Base-by-base conservation (phyloP, 53 echinoderm and acorn worm species). In the Antedon mediterranea region DNA sequence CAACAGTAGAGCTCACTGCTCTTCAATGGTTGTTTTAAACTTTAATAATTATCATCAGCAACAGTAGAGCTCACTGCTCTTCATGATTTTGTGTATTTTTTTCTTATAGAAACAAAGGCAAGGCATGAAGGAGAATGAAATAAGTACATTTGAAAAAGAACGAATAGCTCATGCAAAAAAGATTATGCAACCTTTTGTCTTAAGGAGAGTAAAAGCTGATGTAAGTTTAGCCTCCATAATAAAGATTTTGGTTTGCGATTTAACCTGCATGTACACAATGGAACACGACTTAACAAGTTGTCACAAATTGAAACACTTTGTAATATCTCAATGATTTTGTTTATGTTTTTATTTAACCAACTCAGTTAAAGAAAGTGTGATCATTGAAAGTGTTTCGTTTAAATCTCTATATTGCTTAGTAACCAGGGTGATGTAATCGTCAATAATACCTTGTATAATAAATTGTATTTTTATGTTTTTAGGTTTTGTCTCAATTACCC, bases 151-250 rank as follows among this genome's bases (percentile, higher is more conserved):
- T 83, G 88, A 87, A 33, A 84, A 82, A 75, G 92, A 90, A 26
- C 77, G 92, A 79, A 98, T 98, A 29, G 77, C 84, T 23, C 92
- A 98, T 32, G 98, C 98, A 26, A 98, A 88, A 30, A 82, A 86
- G 85, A 98, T 98, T 76, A 90, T 98, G 92, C 90, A 90, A 74
- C 98, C 98, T 23, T 98, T 98, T 76, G 81, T 98, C 20, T 87
- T 98, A 28, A 90, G 98, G n/a, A 81, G 98, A 43, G 30, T 98
- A 32, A 98, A 98, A 75, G 76, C 79, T 34, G 86, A 98, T 76
- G 88, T 88, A 20, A 78, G 84, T 85, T 81, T 90, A 73, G 18
- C 28, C 43, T 2, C 76, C 32, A 4, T 31, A 73, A 76, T 8
- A 31, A 29, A 31, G 0, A 30, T 73, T 11, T 41, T 41, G 13